Evolutionary conservation across 2,888 invertebrate species (phyloP).

Genomic region (Argyra leucocephala): DNA sequence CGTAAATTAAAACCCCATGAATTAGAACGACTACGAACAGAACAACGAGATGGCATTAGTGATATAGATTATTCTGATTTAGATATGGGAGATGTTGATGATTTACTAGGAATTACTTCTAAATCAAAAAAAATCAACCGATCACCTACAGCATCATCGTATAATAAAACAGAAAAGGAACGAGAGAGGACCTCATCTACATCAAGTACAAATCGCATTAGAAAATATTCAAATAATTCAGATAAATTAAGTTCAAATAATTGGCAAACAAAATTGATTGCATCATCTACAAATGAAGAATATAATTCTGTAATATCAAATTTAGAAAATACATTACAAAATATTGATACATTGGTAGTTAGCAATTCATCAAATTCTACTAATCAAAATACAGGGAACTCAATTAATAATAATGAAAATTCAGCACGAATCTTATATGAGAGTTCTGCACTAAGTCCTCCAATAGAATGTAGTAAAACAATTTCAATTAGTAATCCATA

Average conservation of each 20-base stretch:
- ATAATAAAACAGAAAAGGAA: not conserved
- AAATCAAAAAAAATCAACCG: slow-evolving; percentile 22
- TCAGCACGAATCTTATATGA: slow-evolving; percentile 14
- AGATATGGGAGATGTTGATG: slow-evolving; percentile 41
- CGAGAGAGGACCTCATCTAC: not conserved
- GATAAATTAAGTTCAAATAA: slow-evolving; percentile 17
- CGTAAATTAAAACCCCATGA: slow-evolving; percentile 64
- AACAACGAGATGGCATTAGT: slow-evolving; percentile 29
- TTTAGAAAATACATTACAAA: slow-evolving; percentile 45
- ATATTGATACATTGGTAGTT: slow-evolving; percentile 42
- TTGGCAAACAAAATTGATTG: slow-evolving; percentile 37
- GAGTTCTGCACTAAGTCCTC: not conserved
- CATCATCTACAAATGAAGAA: slow-evolving; percentile 37
- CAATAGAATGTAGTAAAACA: not conserved
- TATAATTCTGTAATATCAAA: slow-evolving; percentile 45
- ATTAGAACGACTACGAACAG: slow-evolving; percentile 41
- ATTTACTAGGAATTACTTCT: slow-evolving; percentile 34
- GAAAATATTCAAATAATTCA: slow-evolving; percentile 21
- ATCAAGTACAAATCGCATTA: slow-evolving; percentile 12
- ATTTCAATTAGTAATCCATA: slow-evolving; percentile 16
- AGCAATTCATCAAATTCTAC: slow-evolving; percentile 29
- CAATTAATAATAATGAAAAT: slow-evolving; percentile 10
- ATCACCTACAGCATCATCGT: slow-evolving; percentile 12
- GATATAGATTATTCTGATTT: slow-evolving; percentile 40
- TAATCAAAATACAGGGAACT: slow-evolving; percentile 20